phyloP scores from a whole-genome alignment of 2,797 vertebrate species.

The Psittacula echo region DNA sequence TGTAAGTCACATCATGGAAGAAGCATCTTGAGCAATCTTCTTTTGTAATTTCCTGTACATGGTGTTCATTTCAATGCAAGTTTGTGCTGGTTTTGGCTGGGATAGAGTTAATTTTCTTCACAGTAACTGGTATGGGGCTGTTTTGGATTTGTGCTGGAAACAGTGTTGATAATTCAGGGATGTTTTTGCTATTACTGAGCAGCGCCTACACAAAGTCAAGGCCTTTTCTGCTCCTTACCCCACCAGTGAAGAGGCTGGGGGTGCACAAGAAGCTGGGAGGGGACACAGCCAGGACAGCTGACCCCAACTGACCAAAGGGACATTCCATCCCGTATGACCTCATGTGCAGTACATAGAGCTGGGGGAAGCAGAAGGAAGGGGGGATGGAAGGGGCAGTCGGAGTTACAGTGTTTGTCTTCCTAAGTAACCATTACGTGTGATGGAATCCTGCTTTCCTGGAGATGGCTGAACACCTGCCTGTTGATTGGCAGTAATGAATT shows the following conservation, averaged over 20 bases:
- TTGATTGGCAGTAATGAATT: background rate
- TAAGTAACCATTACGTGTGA: background rate
- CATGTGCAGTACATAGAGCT: background rate
- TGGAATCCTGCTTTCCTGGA: background rate
- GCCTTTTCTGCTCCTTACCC: background rate
- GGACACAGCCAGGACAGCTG: background rate
- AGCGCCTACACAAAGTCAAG: background rate
- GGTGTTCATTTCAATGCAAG: background rate
- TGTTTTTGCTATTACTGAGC: background rate
- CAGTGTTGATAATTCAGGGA: background rate
- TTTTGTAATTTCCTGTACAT: slow-evolving; percentile 49
- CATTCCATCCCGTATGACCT: background rate
- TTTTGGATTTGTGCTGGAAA: background rate
- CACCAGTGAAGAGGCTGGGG: background rate
- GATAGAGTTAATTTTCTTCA: background rate
- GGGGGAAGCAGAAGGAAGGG: background rate
- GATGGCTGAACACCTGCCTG: background rate
- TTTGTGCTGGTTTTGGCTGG: background rate
- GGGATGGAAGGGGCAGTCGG: background rate
- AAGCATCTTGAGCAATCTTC: slow-evolving; percentile 46
- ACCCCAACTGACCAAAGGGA: background rate
- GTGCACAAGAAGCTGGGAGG: background rate
- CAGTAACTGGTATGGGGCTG: background rate
- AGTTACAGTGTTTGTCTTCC: background rate
- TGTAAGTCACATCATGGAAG: slow-evolving; percentile 33